A percentile compares a stretch with the other conserved stretches of the same genome.
These are phyloP conservation scores for Glomeris maerens DNA, from an alignment of 1,140 invertebrate genomes.

Conservation along the genomic window DNA sequence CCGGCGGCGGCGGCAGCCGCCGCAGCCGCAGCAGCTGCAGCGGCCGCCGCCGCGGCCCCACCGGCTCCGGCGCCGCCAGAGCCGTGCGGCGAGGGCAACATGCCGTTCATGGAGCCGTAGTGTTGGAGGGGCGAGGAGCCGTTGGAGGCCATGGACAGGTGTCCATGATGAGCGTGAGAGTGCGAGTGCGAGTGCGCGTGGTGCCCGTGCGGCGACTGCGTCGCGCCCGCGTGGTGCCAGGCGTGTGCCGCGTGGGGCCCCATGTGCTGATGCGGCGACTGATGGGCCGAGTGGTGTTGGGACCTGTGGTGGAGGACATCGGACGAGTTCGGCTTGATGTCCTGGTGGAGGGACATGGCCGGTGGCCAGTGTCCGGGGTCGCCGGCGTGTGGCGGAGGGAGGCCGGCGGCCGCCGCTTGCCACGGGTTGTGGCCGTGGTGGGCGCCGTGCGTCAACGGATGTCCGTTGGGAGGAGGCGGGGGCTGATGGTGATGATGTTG, in stretches of 20 bases:
- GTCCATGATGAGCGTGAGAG: slow-evolving; percentile 47
- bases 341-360: slow-evolving; percentile 33
- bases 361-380: slow-evolving; percentile 62
- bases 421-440: slow-evolving; percentile 61
- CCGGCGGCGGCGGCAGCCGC: slow-evolving; percentile 17
- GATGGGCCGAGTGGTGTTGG: slow-evolving; percentile 5
- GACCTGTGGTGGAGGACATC: slow-evolving; percentile 31
- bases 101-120: slow-evolving; percentile 64
- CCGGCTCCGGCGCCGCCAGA: slow-evolving; percentile 13
- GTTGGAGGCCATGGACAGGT: slow-evolving; percentile 33
- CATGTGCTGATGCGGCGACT: slow-evolving; percentile 41
- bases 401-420: too few relatives aligned
- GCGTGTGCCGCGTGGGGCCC: slow-evolving; percentile 44
- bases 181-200: slow-evolving; percentile 71
- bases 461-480: slow-evolving; percentile 50
- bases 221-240: slow-evolving; percentile 31
- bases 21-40: slow-evolving; percentile 12
- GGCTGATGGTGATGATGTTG: slow-evolving; percentile 55
- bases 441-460: too few relatives aligned
- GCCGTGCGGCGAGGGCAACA: slow-evolving; percentile 32
- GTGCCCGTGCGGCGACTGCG: too few relatives aligned
- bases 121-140: slow-evolving; percentile 52
- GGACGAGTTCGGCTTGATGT: slow-evolving; percentile 41
- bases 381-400: slow-evolving; percentile 41
- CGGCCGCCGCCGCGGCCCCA: slow-evolving; percentile 15